Evolutionary conservation across 2,113 vertebrate species (phyloP).

Genomic region (Pogona vitticeps): DNA sequence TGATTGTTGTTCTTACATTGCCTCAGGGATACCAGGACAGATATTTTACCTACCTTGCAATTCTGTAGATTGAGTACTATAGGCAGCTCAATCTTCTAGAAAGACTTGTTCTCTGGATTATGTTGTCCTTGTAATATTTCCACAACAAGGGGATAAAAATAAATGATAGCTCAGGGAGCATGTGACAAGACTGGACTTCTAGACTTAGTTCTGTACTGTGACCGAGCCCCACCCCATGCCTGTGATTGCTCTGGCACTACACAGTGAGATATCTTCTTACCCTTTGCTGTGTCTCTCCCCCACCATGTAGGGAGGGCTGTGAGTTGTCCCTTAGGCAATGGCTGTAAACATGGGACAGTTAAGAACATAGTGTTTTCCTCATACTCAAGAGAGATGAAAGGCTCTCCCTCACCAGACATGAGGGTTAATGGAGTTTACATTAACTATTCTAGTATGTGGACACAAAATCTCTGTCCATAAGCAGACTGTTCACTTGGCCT

Average conservation of each 20-base stretch:
- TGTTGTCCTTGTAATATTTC: constrained; percentile 54
- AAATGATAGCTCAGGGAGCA: constrained; percentile 70
- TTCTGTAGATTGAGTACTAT: neutral
- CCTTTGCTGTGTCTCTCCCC: constrained; percentile 42
- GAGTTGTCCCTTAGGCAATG: constrained; percentile 20
- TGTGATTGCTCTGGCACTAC: neutral
- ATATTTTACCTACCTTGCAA: constrained; percentile 4
- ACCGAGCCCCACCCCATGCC: constrained; percentile 25
- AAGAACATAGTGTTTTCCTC: constrained; percentile 55
- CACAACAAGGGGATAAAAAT: constrained; percentile 76
- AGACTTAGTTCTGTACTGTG: constrained; percentile 59
- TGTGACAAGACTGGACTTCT: constrained; percentile 67
- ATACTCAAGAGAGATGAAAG: constrained; percentile 46
- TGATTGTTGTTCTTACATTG: neutral
- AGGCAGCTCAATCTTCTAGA: constrained; percentile 39
- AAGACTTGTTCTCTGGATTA: constrained; percentile 42
- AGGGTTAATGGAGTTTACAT: neutral
- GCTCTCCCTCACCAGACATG: neutral
- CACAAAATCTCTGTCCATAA: neutral
- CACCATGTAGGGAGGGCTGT: neutral
- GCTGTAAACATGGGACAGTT: constrained; percentile 37
- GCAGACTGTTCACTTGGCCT: neutral
- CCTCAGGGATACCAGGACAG: neutral
- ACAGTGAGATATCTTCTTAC: constrained; percentile 65
- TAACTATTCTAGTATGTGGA: neutral